Evolutionary conservation across 2,888 invertebrate genomes (phyloP).

Genomic region (Cerastoderma edule): DNA sequence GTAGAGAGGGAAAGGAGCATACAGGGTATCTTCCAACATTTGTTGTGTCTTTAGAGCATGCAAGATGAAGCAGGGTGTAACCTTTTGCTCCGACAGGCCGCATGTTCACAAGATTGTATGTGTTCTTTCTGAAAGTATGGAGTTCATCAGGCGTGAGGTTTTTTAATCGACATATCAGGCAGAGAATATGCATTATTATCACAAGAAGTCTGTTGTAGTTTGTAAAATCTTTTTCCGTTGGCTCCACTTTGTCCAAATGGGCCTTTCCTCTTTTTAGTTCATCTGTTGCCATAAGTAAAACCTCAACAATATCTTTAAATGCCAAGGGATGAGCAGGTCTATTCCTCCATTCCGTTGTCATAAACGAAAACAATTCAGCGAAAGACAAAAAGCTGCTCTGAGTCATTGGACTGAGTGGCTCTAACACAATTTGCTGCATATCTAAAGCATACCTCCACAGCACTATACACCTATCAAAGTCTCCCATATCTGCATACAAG

Average conservation of each 20-base stretch:
- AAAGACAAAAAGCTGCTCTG: slow-evolving; percentile 97
- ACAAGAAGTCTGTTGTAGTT: slow-evolving; percentile 93
- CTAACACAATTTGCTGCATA: slow-evolving; percentile 96
- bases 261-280: slow-evolving; percentile 85
- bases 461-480: slow-evolving; percentile 94
- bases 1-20: slow-evolving; percentile 89
- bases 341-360: slow-evolving; percentile 91
- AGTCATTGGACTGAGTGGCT: slow-evolving; percentile 96
- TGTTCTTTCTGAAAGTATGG: slow-evolving; percentile 87
- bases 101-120: slow-evolving; percentile 91
- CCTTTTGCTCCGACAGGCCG: slow-evolving; percentile 85
- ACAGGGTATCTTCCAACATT: slow-evolving; percentile 88
- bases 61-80: slow-evolving; percentile 88
- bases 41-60: slow-evolving; percentile 91
- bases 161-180: slow-evolving; percentile 82
- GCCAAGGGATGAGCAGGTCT: slow-evolving; percentile 88
- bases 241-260: slow-evolving; percentile 61
- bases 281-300: slow-evolving; percentile 91
- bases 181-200: slow-evolving; percentile 89
- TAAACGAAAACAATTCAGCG: slow-evolving; percentile 93
- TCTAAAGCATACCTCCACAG: slow-evolving; percentile 98
- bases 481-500: slow-evolving; percentile 95
- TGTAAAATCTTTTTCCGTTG: slow-evolving; percentile 87
- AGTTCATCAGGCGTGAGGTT: slow-evolving; percentile 78
- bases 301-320: slow-evolving; percentile 92